phyloP scores from a whole-genome alignment of 2,888 invertebrate species.

The Drosophila kokeensis region DNA sequence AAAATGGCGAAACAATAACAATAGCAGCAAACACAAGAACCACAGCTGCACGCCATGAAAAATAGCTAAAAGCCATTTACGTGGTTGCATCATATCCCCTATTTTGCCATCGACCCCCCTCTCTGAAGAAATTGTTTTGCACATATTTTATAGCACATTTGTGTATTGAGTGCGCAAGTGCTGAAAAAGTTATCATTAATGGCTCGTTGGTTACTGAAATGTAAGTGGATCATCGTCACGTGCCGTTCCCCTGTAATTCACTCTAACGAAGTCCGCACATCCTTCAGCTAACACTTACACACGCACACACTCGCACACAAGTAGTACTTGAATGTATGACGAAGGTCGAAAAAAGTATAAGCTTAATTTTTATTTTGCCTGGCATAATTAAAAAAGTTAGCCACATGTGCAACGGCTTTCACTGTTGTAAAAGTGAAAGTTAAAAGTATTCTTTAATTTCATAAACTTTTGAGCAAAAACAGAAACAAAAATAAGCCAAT shows the following conservation, averaged over 20 bases:
- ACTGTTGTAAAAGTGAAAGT: conserved; percentile 33
- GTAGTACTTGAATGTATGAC: conserved; percentile 38
- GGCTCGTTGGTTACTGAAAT: conserved; percentile 41
- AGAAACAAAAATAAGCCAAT: conserved; percentile 3
- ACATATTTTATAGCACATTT: conserved; percentile 80
- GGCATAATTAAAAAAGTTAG: conserved; percentile 67
- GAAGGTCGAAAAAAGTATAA: conserved; percentile 51
- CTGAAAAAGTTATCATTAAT: conserved; percentile 71
- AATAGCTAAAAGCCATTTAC: conserved; percentile 78
- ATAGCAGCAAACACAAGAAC: conserved; percentile 32
- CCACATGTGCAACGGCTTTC: conserved; percentile 34
- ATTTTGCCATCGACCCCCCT: conserved; percentile 15
- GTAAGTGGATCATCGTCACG: conserved; percentile 71
- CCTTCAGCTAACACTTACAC: conserved; percentile 20
- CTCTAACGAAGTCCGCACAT: conserved; percentile 33
- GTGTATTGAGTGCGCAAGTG: conserved; percentile 77
- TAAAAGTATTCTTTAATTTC: conserved; percentile 37
- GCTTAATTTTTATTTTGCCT: conserved; percentile 55
- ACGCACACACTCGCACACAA: conserved; percentile 34
- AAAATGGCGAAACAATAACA: conserved; percentile 50
- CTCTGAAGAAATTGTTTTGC: conserved; percentile 65
- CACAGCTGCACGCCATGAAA: conserved; percentile 58
- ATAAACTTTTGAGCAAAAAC: conserved; percentile 20
- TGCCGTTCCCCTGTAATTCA: conserved; percentile 47
- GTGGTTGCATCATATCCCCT: conserved; percentile 19